phyloP scores from a whole-genome alignment of 2,113 vertebrate species.

The Rynchops niger region DNA sequence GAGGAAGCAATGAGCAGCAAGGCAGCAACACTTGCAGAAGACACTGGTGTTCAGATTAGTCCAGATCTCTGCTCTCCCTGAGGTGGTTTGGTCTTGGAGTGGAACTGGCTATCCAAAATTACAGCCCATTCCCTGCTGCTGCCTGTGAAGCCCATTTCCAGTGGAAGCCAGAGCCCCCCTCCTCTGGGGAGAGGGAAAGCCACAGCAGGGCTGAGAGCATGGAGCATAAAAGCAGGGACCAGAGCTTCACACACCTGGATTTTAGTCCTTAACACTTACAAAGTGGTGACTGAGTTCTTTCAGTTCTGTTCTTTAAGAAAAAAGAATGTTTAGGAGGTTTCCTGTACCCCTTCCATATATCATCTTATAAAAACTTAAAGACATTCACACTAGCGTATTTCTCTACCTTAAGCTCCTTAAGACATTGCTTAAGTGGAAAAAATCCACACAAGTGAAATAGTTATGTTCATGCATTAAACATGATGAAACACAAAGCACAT shows the following conservation, averaged over 20 bases:
- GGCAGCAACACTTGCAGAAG: neutral
- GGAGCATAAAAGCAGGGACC: neutral
- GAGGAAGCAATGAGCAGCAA: neutral
- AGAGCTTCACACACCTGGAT: neutral
- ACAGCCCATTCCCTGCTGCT: neutral
- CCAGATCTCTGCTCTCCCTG: neutral
- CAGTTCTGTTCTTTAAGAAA: neutral
- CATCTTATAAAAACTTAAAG: neutral
- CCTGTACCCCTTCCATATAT: neutral
- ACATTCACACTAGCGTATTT: neutral
- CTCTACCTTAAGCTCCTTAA: neutral
- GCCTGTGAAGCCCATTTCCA: neutral
- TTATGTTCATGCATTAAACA: constrained; percentile 40
- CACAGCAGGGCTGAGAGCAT: neutral
- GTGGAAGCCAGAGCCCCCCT: rapidly evolving
- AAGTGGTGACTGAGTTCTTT: neutral
- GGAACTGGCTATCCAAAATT: neutral
- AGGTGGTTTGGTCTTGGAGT: neutral
- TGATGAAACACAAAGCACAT: neutral
- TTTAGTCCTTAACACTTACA: neutral
- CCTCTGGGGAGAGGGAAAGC: neutral
- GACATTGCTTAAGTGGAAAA: neutral
- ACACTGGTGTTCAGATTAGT: rapidly evolving
- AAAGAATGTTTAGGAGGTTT: neutral
- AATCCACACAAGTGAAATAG: neutral